Evolutionary conservation across 2,797 vertebrate species (phyloP), one percentile per base, ranked within the genome.

Genomic region (Heliangelus exortis): DNA sequence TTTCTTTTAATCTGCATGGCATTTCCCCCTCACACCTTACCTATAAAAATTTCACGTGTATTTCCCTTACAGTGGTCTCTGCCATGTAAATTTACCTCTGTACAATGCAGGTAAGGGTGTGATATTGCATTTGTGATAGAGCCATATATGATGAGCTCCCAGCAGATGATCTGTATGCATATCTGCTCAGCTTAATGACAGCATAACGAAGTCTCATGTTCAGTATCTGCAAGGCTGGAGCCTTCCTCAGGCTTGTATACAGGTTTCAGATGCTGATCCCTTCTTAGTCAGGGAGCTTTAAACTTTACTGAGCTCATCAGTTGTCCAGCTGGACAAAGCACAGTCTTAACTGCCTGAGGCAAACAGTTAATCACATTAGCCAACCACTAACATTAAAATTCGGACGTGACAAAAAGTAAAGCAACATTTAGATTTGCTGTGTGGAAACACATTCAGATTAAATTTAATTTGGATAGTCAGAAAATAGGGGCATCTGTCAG

Each of bases 261-360:
- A 90, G 91, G 93, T 91, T 94, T 74, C 67, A 90, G 94, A 95
- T 47, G 91, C 95, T 97, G 95, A 97, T 94, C 93, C 88, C n/a
- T 76, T 87, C 96, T 97, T 96, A 97, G 95, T 53, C 85, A 95
- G 95, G 95, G 87, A 97, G 96, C 81, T 89, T 97, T 95, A 93
- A 81, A 91, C 94, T 94, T 94, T 93, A 92, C 90, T 94, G 95
- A 97, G 96, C 95, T 96, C 96, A 96, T 97, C 97, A 96, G 96
- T 96, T 96, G 94, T 96, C 97, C 97, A 92, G 95, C 16, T 93
- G 97, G 97, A 97, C 96, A 97, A 96, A 97, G 96, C 93, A 26
- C 66, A 87, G 85, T 92, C 97, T 92, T 96, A 96, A 96, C 96
- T 92, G 97, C 97, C 96, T 81, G 87, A 94, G 97, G 97, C 95